Percentiles rank a stretch among this genome's conserved stretches.
phyloP scores from a whole-genome alignment of 2,888 invertebrate genomes.

The Diaperis boleti region DNA sequence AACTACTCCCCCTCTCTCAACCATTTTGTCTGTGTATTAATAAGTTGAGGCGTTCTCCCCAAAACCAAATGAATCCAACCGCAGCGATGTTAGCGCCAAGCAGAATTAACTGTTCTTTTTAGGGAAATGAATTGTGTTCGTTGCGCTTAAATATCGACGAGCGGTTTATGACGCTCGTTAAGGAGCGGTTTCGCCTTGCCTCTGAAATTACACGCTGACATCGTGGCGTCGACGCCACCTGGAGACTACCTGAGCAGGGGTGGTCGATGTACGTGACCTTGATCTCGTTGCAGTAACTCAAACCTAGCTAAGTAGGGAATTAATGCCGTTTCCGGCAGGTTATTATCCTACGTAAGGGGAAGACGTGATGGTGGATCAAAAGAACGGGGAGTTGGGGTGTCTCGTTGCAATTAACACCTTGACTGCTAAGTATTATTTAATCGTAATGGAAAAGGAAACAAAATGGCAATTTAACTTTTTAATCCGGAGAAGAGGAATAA shows the following conservation, averaged over 20 bases:
- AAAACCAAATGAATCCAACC: constrained; percentile 11
- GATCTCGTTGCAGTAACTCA: not conserved
- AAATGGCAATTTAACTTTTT: too few relatives aligned
- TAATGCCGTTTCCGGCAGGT: not conserved
- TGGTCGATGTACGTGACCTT: not conserved
- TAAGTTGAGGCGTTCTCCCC: constrained; percentile 6
- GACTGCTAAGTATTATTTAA: too few relatives aligned
- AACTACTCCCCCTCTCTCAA: not conserved
- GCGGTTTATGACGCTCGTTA: constrained; percentile 34
- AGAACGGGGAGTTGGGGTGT: too few relatives aligned
- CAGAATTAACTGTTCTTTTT: constrained; percentile 3
- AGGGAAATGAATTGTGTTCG: constrained; percentile 14
- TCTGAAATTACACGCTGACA: constrained; percentile 35
- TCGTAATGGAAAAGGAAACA: too few relatives aligned
- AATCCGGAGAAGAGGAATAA: too few relatives aligned
- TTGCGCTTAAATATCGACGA: constrained; percentile 20
- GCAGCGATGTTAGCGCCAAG: constrained; percentile 3
- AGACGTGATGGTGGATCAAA: too few relatives aligned
- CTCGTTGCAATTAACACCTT: too few relatives aligned
- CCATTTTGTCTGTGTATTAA: constrained; percentile 3
- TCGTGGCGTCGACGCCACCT: constrained; percentile 11
- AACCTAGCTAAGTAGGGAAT: not conserved
- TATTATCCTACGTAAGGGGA: too few relatives aligned
- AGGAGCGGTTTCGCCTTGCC: constrained; percentile 4
- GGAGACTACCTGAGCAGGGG: constrained; percentile 12